These are phyloP conservation scores for Odontamblyopus rebecca DNA, from an alignment of 2,797 vertebrate genomes.

Conservation along the genomic window DNA sequence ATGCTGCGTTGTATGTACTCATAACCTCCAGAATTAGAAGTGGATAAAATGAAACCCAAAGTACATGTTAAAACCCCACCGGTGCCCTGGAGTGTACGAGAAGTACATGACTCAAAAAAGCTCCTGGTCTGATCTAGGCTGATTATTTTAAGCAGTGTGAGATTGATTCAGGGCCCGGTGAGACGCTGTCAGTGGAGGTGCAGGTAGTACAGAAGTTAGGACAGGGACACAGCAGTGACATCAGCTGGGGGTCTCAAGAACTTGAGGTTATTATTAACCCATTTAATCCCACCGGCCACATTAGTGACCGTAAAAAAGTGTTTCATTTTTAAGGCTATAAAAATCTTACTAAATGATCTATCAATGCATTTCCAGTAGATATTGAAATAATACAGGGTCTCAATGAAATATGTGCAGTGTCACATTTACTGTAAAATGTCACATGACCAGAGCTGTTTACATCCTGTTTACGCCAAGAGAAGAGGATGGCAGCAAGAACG, in stretches of 20 bases:
- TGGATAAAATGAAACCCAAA: background rate
- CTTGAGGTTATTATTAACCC: constrained; percentile 62
- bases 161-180: constrained; percentile 64
- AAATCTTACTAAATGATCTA: too few species aligned
- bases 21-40: background rate
- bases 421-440: too few species aligned
- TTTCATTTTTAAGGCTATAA: too few species aligned
- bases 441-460: too few species aligned
- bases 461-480: too few species aligned
- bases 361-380: too few species aligned
- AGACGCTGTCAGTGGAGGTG: constrained; percentile 50
- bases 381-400: too few species aligned
- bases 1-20: background rate
- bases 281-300: too few species aligned
- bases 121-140: constrained; percentile 61
- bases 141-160: constrained; percentile 69
- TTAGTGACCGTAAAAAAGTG: too few species aligned
- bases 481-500: too few species aligned
- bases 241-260: constrained; percentile 58
- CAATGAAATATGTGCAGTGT: too few species aligned
- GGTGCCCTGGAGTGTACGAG: background rate
- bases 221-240: constrained; percentile 27
- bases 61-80: background rate
- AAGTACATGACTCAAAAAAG: constrained; percentile 50
- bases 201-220: constrained; percentile 44